phyloP scores from a whole-genome alignment of 2,888 invertebrate species.

The Mycalesis mineus region DNA sequence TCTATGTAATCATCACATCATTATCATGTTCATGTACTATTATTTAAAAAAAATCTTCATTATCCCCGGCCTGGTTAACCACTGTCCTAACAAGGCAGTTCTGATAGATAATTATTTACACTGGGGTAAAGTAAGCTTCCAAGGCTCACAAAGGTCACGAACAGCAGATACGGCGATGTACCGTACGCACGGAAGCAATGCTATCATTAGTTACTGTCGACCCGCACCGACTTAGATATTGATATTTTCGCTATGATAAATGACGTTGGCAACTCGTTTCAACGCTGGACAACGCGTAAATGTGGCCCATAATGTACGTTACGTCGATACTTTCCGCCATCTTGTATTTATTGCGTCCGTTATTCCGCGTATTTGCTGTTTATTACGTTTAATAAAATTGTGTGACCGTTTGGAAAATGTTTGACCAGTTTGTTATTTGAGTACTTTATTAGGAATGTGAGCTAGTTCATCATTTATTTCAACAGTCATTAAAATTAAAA shows the following conservation, averaged over 20 bases:
- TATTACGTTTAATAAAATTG: background rate
- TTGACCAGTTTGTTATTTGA: background rate
- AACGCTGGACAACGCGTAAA: conserved; percentile 21
- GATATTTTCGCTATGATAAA: conserved; percentile 68
- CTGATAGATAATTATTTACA: no score
- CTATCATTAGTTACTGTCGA: conserved; percentile 62
- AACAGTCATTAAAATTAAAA: no score
- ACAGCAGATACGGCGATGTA: conserved; percentile 6
- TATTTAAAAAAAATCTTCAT: background rate
- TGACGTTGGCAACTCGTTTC: conserved; percentile 47
- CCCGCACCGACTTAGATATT: conserved; percentile 53
- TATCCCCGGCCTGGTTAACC: background rate
- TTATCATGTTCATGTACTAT: no score
- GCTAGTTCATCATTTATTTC: no score
- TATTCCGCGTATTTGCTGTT: background rate
- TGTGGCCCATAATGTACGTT: conserved; percentile 19
- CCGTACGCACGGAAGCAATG: conserved; percentile 23
- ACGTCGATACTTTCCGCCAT: conserved; percentile 6
- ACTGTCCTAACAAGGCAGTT: background rate
- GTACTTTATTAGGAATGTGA: no score
- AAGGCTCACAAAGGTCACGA: conserved; percentile 11
- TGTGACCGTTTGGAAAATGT: background rate
- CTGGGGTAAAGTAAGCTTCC: background rate
- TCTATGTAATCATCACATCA: no score
- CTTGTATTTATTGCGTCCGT: conserved; percentile 1